Conservation (phyloP, 1,140 invertebrate genomes). For the Drosophila aff. region DNA sequence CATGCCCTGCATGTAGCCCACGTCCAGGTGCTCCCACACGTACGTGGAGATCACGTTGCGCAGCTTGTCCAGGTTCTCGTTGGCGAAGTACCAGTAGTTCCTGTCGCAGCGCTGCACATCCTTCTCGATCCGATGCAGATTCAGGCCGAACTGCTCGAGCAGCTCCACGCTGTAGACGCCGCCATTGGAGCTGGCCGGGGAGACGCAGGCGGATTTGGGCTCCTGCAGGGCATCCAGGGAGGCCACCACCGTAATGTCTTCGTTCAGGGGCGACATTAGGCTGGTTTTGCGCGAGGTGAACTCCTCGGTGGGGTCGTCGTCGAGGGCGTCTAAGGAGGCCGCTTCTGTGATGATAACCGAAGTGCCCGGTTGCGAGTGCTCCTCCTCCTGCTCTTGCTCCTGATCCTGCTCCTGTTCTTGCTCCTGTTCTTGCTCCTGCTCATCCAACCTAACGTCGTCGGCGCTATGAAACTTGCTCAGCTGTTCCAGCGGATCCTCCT, state of each 20-base stretch:
- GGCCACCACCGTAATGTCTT: slow-evolving; percentile 79
- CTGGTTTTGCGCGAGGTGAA: slow-evolving; percentile 81
- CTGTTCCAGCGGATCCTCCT: slow-evolving; percentile 43
- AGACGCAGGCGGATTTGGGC: slow-evolving; percentile 88
- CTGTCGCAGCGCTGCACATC: slow-evolving; percentile 97
- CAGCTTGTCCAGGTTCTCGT: slow-evolving; percentile 96
- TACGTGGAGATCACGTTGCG: slow-evolving; percentile 98
- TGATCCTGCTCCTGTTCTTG: neutral
- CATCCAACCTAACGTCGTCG: slow-evolving; percentile 64
- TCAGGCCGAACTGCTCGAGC: slow-evolving; percentile 94
- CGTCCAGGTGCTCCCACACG: slow-evolving; percentile 97
- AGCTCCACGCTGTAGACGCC: slow-evolving; percentile 95
- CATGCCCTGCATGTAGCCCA: slow-evolving; percentile 97
- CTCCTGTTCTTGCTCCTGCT: neutral
- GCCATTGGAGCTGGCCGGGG: slow-evolving; percentile 93
- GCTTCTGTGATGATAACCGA: slow-evolving; percentile 89
- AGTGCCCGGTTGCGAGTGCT: slow-evolving; percentile 61
- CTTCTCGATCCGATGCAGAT: slow-evolving; percentile 97
- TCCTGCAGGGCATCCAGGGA: slow-evolving; percentile 84
- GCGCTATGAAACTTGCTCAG: slow-evolving; percentile 75
- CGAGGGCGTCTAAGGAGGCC: slow-evolving; percentile 78
- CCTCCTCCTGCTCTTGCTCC: slow-evolving; percentile 13
- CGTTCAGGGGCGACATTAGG: slow-evolving; percentile 79
- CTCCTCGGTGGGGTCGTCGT: slow-evolving; percentile 80
- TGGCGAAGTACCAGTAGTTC: slow-evolving; percentile 96